These are phyloP conservation scores for Zaprionus capensis DNA, from an alignment of 1,140 invertebrate species.

Conservation along the genomic window DNA sequence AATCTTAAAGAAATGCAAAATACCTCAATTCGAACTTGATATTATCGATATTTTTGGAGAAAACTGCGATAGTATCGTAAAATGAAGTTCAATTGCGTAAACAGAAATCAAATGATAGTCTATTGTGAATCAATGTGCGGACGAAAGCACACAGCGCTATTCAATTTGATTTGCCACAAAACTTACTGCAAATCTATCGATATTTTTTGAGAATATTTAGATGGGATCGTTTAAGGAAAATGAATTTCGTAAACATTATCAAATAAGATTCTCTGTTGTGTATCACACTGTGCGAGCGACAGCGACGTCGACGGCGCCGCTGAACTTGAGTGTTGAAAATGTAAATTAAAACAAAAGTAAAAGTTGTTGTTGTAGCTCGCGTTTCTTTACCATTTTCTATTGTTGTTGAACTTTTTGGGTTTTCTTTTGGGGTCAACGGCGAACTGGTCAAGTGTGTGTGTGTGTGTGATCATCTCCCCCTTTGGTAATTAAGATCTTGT, in stretches of 20 bases:
- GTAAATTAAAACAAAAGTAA: conserved; percentile 71
- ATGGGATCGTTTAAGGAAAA: no score
- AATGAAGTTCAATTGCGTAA: not conserved
- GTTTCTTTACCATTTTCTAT: conserved; percentile 67
- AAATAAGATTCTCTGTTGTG: not conserved
- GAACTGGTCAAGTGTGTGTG: conserved; percentile 19
- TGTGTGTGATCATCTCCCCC: conserved; percentile 13
- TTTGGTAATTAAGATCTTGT: conserved; percentile 74
- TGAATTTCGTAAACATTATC: no score
- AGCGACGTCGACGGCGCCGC: conserved; percentile 16
- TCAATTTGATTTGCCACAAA: no score
- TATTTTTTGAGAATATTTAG: no score
- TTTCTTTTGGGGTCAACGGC: conserved; percentile 58
- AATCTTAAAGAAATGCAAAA: not conserved
- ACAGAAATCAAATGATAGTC: no score
- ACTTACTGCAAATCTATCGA: no score
- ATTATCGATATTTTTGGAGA: not conserved
- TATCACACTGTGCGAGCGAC: conserved; percentile 58
- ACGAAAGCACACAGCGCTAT: no score
- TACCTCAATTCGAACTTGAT: not conserved
- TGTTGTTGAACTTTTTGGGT: conserved; percentile 49
- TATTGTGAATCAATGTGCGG: no score
- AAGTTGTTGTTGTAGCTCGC: conserved; percentile 71
- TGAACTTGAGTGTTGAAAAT: conserved; percentile 77
- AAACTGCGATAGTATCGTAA: not conserved